phyloP scores from a whole-genome alignment of 2,113 vertebrate genomes.

The Melanerpes aurifrons region DNA sequence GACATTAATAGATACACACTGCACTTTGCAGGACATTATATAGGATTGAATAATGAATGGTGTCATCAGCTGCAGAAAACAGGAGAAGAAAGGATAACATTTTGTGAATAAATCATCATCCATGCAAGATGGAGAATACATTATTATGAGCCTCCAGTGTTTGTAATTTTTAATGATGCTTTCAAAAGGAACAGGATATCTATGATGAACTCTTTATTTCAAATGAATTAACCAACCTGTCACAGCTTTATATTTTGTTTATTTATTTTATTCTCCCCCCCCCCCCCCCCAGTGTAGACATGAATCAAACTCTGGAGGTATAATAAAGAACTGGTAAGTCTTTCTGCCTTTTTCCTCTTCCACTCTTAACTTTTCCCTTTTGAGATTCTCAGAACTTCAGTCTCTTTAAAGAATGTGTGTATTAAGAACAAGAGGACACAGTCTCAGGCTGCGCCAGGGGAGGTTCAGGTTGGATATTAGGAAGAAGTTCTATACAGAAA shows the following conservation, averaged over 20 bases:
- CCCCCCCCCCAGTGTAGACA: background rate
- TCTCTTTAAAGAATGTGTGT: background rate
- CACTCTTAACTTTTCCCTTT: background rate
- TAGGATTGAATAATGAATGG: background rate
- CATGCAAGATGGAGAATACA: background rate
- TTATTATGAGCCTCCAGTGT: background rate
- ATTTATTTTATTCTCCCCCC: no score
- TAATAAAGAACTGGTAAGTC: background rate
- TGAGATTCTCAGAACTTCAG: background rate
- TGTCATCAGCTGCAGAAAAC: background rate
- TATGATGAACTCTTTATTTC: background rate
- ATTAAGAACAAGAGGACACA: background rate
- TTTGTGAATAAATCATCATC: background rate
- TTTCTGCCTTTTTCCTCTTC: background rate
- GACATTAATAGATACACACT: background rate
- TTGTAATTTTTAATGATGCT: background rate
- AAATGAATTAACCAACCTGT: background rate
- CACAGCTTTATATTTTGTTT: background rate
- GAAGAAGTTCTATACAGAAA: no score
- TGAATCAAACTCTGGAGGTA: constrained; percentile 2
- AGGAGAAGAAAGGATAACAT: background rate
- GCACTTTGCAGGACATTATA: background rate
- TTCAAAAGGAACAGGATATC: background rate
- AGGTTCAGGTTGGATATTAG: no score
- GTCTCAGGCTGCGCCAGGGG: no score